Base-by-base conservation (phyloP, 35 echinoderm and acorn worm species). In the Stichopus chloronotus region DNA sequence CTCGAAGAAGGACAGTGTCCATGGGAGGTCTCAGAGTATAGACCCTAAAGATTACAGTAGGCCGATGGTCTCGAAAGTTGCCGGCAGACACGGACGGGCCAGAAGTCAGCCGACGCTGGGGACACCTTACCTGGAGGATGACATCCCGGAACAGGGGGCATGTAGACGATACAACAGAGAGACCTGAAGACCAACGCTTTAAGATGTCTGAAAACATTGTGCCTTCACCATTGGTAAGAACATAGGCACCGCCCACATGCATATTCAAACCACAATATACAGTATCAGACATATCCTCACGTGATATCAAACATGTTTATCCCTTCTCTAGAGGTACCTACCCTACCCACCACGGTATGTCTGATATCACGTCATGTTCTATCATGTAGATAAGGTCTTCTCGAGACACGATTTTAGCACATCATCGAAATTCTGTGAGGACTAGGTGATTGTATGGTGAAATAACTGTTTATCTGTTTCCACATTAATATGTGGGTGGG, bases 211-310 rank as follows among this genome's bases (percentile, higher is more conserved):
- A 25, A 20, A 58, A 88, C 20, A 58, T 69, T 22, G 86, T 88
- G 86, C 86, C 86, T 88, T 88, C 86, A 52, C 86, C 86, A 65
- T 54, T 88, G 86, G 86, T 88, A 57, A 88, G 86, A 20, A 14
- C 19, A 19, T 65, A 0, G 5, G 13, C 61, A 11, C 61, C 30
- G 30, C 30, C 30, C 30, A 43, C 30, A 43, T 43, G 30, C 30
- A 43, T 43, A 43, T 43, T 43, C 30, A 43, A 43, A 43, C 30
- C 30, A 43, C 30, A 43, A 43, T 43, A 43, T 43, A 43, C 30
- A 43, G 30, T 43, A 3, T 43, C 30, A 43, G 30, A 43, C 30
- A 43, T n/a, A 43, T 43, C 30, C 30, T 43, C 30, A 3, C 30
- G 30, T 43, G 30, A 43, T 43, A 43, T 43, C n/a, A n/a, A n/a